A percentile compares a stretch with the other conserved stretches of the same genome.
Conservation (phyloP, 2,888 invertebrate genomes). For the Polietes domitor region DNA sequence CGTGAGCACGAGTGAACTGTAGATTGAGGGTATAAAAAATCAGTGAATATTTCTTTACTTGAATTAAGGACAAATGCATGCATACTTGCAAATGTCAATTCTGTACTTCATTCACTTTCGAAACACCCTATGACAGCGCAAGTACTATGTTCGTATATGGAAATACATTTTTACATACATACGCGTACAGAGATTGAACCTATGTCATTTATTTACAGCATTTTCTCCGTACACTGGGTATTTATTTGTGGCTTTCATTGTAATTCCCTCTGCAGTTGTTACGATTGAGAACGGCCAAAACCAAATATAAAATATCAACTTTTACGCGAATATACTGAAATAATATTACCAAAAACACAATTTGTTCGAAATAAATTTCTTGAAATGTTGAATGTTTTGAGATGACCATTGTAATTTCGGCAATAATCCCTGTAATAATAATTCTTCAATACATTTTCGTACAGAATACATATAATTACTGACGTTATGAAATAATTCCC, state of each 20-base stretch:
- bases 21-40: background rate
- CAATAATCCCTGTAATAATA: too few species aligned
- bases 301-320: slow-evolving; percentile 56
- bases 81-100: background rate
- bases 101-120: background rate
- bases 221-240: slow-evolving; percentile 18
- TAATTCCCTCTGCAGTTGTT: slow-evolving; percentile 16
- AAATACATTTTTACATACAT: slow-evolving; percentile 40
- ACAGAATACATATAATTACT: too few species aligned
- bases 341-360: slow-evolving; percentile 14
- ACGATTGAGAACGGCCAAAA: background rate
- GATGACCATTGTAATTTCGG: too few species aligned
- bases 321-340: slow-evolving; percentile 31
- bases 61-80: background rate
- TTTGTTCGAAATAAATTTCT: background rate
- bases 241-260: slow-evolving; percentile 50
- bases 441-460: too few species aligned
- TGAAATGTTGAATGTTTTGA: background rate
- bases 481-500: too few species aligned
- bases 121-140: too few species aligned
- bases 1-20: background rate
- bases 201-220: slow-evolving; percentile 37
- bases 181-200: too few species aligned
- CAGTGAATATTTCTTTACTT: background rate
- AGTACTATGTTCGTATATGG: background rate